These are phyloP conservation scores for Zosterops pallidus DNA, from an alignment of 2,113 vertebrate genomes.

Conservation along the genomic window DNA sequence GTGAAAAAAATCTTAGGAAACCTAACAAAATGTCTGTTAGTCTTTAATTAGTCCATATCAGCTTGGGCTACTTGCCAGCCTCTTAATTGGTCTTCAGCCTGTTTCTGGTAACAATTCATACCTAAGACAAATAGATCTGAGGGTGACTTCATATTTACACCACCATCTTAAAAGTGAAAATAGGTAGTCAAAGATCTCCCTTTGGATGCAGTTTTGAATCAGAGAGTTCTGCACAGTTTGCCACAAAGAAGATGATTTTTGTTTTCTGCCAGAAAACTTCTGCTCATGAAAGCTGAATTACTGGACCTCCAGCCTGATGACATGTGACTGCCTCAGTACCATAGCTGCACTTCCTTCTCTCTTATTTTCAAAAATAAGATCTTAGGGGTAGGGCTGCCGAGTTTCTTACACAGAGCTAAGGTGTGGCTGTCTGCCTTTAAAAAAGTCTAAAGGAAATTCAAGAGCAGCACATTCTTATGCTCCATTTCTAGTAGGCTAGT, in stretches of 20 bases:
- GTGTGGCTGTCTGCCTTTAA: neutral
- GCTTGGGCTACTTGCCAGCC: neutral
- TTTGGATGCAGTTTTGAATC: neutral
- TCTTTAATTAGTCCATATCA: neutral
- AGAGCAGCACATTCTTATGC: conserved; percentile 8
- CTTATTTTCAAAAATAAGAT: neutral
- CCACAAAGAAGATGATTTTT: neutral
- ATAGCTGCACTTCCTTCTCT: neutral
- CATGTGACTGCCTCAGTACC: neutral
- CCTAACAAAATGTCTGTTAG: neutral
- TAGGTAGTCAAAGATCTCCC: neutral
- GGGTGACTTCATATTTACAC: neutral
- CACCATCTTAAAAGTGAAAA: neutral
- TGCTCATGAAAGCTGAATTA: neutral
- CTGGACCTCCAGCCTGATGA: neutral
- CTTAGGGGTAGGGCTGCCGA: neutral
- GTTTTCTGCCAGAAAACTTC: neutral
- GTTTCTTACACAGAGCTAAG: neutral
- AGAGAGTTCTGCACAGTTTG: neutral
- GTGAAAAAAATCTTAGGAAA: neutral
- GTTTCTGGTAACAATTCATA: neutral
- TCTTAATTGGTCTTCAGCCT: neutral
- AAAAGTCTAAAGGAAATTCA: neutral
- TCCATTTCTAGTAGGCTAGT: neutral
- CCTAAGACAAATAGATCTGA: neutral